phyloP scores from a whole-genome alignment of 2,113 vertebrate species.

The Balaeniceps rex region DNA sequence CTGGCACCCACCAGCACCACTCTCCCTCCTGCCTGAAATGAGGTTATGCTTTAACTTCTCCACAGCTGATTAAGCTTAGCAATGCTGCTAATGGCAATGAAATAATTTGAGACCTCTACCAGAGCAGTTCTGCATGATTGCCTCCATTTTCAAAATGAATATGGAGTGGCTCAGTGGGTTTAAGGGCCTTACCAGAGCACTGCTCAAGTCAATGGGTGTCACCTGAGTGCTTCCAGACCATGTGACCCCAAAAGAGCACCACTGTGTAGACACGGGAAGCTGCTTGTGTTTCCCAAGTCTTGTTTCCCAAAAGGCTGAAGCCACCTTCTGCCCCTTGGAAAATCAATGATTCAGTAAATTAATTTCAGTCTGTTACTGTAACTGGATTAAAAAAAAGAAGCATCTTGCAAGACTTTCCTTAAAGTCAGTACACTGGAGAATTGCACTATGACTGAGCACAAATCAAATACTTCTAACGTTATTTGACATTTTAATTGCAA shows the following conservation, averaged over 20 bases:
- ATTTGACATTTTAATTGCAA: slow-evolving; percentile 37
- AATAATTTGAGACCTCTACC: background rate
- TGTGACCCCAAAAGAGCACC: background rate
- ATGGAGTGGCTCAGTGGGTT: background rate
- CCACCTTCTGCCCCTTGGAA: slow-evolving; percentile 44
- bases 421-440: slow-evolving; percentile 22
- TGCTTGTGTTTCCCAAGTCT: background rate
- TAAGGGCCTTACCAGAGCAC: background rate
- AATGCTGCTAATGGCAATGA: background rate
- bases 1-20: background rate
- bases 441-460: background rate
- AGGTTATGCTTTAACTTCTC: background rate
- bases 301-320: background rate
- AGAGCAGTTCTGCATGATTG: slow-evolving; percentile 21
- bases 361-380: slow-evolving; percentile 48
- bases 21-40: background rate
- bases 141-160: background rate
- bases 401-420: slow-evolving; percentile 15
- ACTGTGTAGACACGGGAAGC: background rate
- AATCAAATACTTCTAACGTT: slow-evolving; percentile 6
- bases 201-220: background rate
- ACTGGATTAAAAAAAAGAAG: background rate
- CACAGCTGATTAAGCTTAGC: slow-evolving; percentile 11
- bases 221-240: background rate
- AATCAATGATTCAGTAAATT: slow-evolving; percentile 63